Evolutionary conservation across 2,797 vertebrate genomes (phyloP).

Genomic region (Cirrhinus molitorella): DNA sequence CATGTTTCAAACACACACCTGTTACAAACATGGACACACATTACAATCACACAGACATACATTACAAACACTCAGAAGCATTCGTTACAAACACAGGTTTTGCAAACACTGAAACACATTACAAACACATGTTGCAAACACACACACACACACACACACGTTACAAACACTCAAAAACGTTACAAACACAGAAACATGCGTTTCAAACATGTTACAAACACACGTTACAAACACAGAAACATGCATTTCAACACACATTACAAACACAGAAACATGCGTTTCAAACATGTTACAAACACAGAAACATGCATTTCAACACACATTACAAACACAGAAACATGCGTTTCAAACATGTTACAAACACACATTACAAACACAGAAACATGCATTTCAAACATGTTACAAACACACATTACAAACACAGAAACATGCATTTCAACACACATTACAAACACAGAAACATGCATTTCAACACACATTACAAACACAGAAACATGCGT

Average conservation of each 20-base stretch:
- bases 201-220: too few relatives aligned
- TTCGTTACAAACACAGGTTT: too few relatives aligned
- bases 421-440: background rate
- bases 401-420: background rate
- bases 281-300: too few relatives aligned
- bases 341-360: background rate
- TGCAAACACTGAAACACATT: too few relatives aligned
- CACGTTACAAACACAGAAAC: too few relatives aligned
- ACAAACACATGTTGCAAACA: background rate
- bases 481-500: background rate
- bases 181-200: too few relatives aligned
- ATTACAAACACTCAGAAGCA: too few relatives aligned
- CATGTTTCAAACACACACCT: background rate
- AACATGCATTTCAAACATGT: background rate
- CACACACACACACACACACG: too few relatives aligned
- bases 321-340: background rate
- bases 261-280: too few relatives aligned
- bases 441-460: background rate
- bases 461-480: too few relatives aligned
- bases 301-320: background rate
- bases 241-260: background rate
- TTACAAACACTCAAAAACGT: too few relatives aligned
- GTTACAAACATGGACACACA: constrained; percentile 2
- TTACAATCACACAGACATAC: background rate
- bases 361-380: too few relatives aligned